phyloP scores from a whole-genome alignment of 2,797 vertebrate genomes.

The Microctenopoma stevenorrisi region DNA sequence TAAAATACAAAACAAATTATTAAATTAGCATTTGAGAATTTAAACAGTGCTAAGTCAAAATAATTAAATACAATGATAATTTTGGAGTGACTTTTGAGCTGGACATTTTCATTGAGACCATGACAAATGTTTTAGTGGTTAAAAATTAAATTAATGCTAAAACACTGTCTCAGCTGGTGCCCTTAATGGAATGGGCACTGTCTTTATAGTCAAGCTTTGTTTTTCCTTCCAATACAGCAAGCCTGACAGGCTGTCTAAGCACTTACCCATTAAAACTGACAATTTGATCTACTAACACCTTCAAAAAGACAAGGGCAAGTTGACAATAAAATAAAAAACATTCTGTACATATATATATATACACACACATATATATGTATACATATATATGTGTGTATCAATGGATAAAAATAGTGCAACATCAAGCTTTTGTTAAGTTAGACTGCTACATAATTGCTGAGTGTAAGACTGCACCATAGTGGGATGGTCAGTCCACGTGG shows the following conservation, averaged over 20 bases:
- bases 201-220: slow-evolving; percentile 33
- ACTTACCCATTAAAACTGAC: slow-evolving; percentile 45
- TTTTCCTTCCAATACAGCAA: slow-evolving; percentile 53
- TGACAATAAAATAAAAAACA: slow-evolving; percentile 29
- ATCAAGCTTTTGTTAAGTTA: slow-evolving; percentile 82
- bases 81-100: slow-evolving; percentile 29
- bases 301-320: slow-evolving; percentile 58
- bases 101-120: background rate
- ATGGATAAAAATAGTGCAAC: slow-evolving; percentile 86
- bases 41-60: background rate
- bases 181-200: slow-evolving; percentile 30
- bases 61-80: slow-evolving; percentile 19
- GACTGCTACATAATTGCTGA: slow-evolving; percentile 87
- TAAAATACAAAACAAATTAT: slow-evolving; percentile 16
- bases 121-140: slow-evolving; percentile 10
- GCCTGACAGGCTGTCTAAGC: slow-evolving; percentile 36
- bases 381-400: slow-evolving; percentile 65
- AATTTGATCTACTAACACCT: slow-evolving; percentile 53
- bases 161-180: slow-evolving; percentile 17
- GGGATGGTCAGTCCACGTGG: slow-evolving; percentile 65
- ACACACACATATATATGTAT: slow-evolving; percentile 25
- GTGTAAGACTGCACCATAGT: slow-evolving; percentile 71
- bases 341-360: slow-evolving; percentile 68
- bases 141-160: slow-evolving; percentile 16
- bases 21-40: background rate